Evolutionary conservation across 2,888 invertebrate genomes (phyloP), one percentile per base, ranked within the genome.

Genomic region (Sipunculus nudus): DNA sequence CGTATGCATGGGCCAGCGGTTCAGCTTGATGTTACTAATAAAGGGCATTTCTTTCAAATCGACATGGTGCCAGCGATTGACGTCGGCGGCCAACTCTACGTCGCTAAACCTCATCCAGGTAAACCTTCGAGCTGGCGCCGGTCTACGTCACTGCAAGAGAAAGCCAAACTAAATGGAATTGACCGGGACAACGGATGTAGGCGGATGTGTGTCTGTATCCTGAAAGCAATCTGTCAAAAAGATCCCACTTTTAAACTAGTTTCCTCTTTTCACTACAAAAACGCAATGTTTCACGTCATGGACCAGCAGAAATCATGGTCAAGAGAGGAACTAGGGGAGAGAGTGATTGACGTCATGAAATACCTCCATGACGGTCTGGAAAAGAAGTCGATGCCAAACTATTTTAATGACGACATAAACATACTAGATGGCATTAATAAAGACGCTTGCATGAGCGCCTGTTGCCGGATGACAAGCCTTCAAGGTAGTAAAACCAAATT

Each of bases 201-300:
- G 10, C 39, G 49, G 50, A 48, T 43, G 49, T 50, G 50, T 6
- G 29, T 60, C n/a, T 40, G 60, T 3, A 54, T 49, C 21, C 40
- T 60, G 26, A 55, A 60, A 26, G 55, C 41, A 2, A 47, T 60
- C 5, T n/a, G n/a, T n/a, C n/a, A n/a, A n/a, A n/a, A n/a, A n/a
- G n/a, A n/a, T n/a, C n/a, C n/a, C n/a, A n/a, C n/a, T n/a, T n/a
- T n/a, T n/a, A n/a, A n/a, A n/a, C n/a, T n/a, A n/a, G n/a, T n/a
- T n/a, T n/a, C 47, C 13, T 59, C 59, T 10, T 53, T 32, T 26
- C 59, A 59, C 28, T 29, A 54, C 28, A 59, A 59, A 40, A 59
- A 45, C 2, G 53, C 53, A 13, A 8, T 59, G 2, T 39, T 59
- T 28, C 31, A 32, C 5, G 52, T 41, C 23, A 26, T 35, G 21